These are phyloP conservation scores for Lerista edwardsae DNA, from an alignment of 2,797 vertebrate species.

Conservation along the genomic window DNA sequence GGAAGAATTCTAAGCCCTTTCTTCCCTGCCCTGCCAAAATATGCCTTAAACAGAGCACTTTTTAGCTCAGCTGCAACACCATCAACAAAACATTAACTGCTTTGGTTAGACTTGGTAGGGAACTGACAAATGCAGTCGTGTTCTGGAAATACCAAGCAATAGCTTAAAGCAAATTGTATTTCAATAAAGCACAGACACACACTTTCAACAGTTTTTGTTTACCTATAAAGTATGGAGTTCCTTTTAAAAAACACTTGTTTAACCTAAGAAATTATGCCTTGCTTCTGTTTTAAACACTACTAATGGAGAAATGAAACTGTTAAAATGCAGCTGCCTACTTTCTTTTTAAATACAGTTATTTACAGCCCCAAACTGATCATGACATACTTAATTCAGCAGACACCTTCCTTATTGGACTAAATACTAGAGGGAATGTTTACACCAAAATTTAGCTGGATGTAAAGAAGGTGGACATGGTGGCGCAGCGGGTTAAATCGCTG, in stretches of 20 bases:
- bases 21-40: neutral
- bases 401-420: neutral
- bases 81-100: neutral
- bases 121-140: conserved; percentile 1
- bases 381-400: no score
- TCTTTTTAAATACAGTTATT: neutral
- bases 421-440: neutral
- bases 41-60: neutral
- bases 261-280: neutral
- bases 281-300: neutral
- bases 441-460: neutral
- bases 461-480: no score
- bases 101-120: neutral
- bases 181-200: no score
- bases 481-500: no score
- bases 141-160: neutral
- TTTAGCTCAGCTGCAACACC: neutral
- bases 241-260: neutral
- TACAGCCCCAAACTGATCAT: neutral
- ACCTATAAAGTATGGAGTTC: no score
- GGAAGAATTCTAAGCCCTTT: neutral
- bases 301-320: neutral
- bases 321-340: neutral
- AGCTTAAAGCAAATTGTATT: neutral
- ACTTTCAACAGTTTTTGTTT: neutral